Evolutionary conservation across 2,797 vertebrate genomes (phyloP), one percentile per base, ranked within the genome.

Genomic region (Microctenopoma lineatum): DNA sequence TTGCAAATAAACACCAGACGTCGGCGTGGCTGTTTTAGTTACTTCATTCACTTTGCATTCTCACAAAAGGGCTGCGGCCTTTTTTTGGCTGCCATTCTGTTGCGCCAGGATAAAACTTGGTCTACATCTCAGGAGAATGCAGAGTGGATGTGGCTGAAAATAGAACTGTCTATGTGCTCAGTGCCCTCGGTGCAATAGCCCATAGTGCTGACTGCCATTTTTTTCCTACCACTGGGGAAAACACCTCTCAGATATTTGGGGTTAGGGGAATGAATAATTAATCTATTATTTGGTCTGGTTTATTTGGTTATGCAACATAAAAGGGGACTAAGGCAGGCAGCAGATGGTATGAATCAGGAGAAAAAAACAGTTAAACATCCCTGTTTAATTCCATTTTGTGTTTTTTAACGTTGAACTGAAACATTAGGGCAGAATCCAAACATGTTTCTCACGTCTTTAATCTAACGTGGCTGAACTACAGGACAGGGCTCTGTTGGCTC

Each of bases 131-230:
- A 41, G 53, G 84, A 79, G 81, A 67, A 61, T n/a, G 60, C 57
- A 62, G 59, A 56, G 64, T 70, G 67, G 57, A 80, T 68, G 75
- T 66, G 56, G 73, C 84, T 86, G 70, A 58, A 87, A 91, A 90
- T 90, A 89, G 86, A 90, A 81, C 65, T 59, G 71, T 86, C 73
- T 85, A 59, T 78, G 45, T 48, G 70, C 64, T 58, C 41, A 4
- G 36, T 73, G 63, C 70, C 53, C 77, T 76, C 59, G 9, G 68
- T 50, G 55, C 42, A 52, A 60, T 66, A 85, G 62, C 66, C 52
- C 21, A 32, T 48, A 75, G 47, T 88, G 84, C 80, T 90, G 86
- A 87, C 80, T 87, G 57, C 57, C 41, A 56, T 65, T 66, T 60
- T 7, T 57, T 59, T 41, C n/a, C 34, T 73, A 62, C 65, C 54